Conservation (phyloP, 2,113 vertebrate genomes). For the Lampris incognitus region DNA sequence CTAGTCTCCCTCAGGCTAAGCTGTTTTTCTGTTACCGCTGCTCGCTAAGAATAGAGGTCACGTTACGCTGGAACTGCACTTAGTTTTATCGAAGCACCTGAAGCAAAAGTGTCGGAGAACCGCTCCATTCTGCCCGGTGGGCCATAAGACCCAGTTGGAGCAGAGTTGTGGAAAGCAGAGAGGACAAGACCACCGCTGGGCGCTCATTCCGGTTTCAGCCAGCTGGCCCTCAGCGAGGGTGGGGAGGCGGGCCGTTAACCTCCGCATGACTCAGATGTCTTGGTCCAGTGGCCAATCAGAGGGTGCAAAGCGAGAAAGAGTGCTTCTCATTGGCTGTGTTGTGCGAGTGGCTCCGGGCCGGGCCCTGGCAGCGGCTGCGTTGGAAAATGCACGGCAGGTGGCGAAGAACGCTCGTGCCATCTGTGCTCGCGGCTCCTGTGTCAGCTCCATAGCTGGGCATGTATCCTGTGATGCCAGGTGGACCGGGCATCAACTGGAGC, state of each 20-base stretch:
- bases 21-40: neutral
- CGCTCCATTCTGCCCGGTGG: slow-evolving; percentile 14
- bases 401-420: slow-evolving; percentile 71
- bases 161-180: slow-evolving; percentile 51
- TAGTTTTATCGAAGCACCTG: neutral
- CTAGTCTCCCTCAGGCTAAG: neutral
- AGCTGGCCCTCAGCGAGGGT: slow-evolving; percentile 23
- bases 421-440: slow-evolving; percentile 61
- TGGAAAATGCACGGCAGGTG: slow-evolving; percentile 75
- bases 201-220: slow-evolving; percentile 46
- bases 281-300: slow-evolving; percentile 34
- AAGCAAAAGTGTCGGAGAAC: slow-evolving; percentile 23
- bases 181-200: slow-evolving; percentile 59
- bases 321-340: slow-evolving; percentile 41
- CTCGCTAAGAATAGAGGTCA: slow-evolving; percentile 20
- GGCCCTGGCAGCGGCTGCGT: slow-evolving; percentile 52
- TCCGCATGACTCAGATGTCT: slow-evolving; percentile 4
- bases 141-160: slow-evolving; percentile 56
- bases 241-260: slow-evolving; percentile 21
- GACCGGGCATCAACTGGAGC: slow-evolving; percentile 67
- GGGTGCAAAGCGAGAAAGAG: neutral
- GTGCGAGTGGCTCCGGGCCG: slow-evolving; percentile 49
- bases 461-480: slow-evolving; percentile 53
- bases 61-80: neutral
- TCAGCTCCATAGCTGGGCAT: slow-evolving; percentile 61